Base-by-base conservation (phyloP, 2,797 vertebrate genomes). In the Coracias cyanogaster region DNA sequence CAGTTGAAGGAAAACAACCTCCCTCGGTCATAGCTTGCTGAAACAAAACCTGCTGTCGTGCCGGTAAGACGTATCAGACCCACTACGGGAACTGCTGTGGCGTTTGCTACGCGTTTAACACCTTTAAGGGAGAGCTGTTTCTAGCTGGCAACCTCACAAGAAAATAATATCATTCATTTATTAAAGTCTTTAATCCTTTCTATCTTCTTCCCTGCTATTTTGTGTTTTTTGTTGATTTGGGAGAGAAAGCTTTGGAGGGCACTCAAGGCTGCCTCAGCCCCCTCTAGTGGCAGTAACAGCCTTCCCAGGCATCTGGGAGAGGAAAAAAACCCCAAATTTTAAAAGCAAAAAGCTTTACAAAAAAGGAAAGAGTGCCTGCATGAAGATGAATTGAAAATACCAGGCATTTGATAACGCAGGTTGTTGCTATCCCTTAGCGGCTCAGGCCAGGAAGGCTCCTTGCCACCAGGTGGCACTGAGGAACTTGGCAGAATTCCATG, bases 381-480 rank as follows among this genome's bases (percentile, higher is more conserved):
- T 2, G 37, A 70, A 77, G 48, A 49, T 4, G 46, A 41, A 20
- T 0, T 62, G 83, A 48, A 82, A 73, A 14, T 1, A 39, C 15
- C 48, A 31, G 2, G 62, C 10, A 2, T 48, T 20, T 29, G 48
- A 39, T 49, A 41, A 58, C 2, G 28, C 57, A 25, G 54, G 57
- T 13, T 45, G 35, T 9, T 58, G n/a, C 72, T 15, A 15, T 39
- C 51, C 67, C 82, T 67, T 3, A 17, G 79, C 22, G 2, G 77
- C 80, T 83, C 55, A 51, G 6, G 1, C 25, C 62, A 45, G 48
- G 43, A 39, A 69, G 51, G 39, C 67, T 89, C 92, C 52, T 48
- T 73, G 73, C 95, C 85, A 70, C 92, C 84, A 96, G 96, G 65
- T 92, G 96, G 96, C 85, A 94, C 89, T 92, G 84, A 81, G 86